These are phyloP conservation scores for Morus bassanus DNA, from an alignment of 2,797 vertebrate species.

Conservation along the genomic window DNA sequence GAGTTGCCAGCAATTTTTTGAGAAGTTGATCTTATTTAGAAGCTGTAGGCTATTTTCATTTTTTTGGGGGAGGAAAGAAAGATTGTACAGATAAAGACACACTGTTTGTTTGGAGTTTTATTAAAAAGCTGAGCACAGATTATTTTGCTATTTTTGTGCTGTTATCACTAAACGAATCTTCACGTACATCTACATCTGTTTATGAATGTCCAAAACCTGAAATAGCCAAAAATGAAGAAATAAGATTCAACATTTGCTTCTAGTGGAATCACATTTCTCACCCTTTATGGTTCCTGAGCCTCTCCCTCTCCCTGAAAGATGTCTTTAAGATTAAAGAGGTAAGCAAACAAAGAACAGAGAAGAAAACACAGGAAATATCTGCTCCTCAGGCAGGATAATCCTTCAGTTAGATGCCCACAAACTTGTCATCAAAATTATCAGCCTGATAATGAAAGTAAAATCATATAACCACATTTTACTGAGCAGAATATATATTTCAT, in stretches of 20 bases:
- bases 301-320: not conserved
- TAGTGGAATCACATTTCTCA: not conserved
- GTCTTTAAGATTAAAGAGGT: not conserved
- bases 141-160: not conserved
- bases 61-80: not conserved
- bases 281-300: not conserved
- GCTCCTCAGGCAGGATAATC: not conserved
- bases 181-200: not conserved
- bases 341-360: not conserved
- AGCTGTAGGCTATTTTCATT: not conserved
- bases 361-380: not conserved
- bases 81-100: not conserved
- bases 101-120: not conserved
- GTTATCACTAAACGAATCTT: not conserved
- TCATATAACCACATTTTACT: not conserved
- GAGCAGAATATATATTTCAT: not conserved
- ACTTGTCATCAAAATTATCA: not conserved
- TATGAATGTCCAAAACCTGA: not conserved
- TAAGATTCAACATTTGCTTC: not conserved
- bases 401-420: not conserved
- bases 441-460: not conserved
- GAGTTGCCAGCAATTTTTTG: not conserved
- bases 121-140: not conserved
- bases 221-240: not conserved
- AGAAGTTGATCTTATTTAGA: not conserved